Evolutionary conservation across 92 coral and sea anemone species (phyloP), one percentile per base, ranked within the genome.

Genomic region (Epizoanthus scotinus): DNA sequence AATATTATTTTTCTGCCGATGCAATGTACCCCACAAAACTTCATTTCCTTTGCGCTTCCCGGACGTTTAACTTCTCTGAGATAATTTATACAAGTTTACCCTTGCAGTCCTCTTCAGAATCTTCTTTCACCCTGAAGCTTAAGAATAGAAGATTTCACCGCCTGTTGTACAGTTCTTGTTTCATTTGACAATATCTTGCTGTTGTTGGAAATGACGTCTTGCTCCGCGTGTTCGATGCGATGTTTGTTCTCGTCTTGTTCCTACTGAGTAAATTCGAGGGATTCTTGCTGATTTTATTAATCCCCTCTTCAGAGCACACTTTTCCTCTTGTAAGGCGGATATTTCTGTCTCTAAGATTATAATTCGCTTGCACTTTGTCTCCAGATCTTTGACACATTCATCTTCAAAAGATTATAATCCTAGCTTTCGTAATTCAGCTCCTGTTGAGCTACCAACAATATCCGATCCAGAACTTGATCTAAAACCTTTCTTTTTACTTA

Each of bases 381-480:
- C 67, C 24, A 62, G 67, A 62, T 62, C 67, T 62, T 62, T 62
- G 36, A 62, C 67, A 62, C 67, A 36, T 62, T 62, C 67, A 24
- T 62, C 67, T 36, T 62, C 67, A 36, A 36, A 62, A 15, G 24
- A 36, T 62, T 62, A 36, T 24, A 62, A 62, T 62, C 24, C 24
- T 36, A 36, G 24, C 67, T 21, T 62, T 62, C 67, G 67, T 24
- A 36, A 15, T 62, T 62, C 67, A 62, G 67, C 24, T 4, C 67
- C 67, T 36, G 67, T 36, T 36, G 67, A 62, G 28, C n/a, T 5
- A 2, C 2, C 0, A n/a, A 34, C 24, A 34, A 61, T 34, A 61
- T 61, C 66, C 22, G 66, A 61, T 2, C 24, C 66, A 61, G 66
- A 61, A 0, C 67, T 61, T 61, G 67, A 61, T n/a, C 67, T 61